Percentiles rank a stretch among this genome's conserved stretches.
Conservation (phyloP, 1,140 invertebrate species). For the Calosoma granatense region DNA sequence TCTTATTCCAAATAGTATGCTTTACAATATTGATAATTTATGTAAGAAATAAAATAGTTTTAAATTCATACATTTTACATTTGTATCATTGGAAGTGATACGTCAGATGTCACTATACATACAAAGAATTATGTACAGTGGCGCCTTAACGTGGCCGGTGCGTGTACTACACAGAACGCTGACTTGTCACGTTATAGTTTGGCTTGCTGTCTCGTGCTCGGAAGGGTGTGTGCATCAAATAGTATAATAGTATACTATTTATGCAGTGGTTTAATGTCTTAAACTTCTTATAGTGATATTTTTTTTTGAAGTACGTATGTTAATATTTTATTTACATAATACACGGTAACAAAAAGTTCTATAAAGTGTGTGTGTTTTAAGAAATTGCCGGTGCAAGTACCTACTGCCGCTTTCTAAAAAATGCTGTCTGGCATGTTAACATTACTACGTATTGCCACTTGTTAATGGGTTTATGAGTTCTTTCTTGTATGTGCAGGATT, state of each 20-base stretch:
- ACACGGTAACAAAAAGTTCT: neutral
- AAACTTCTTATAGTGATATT: neutral
- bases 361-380: neutral
- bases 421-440: constrained; percentile 2
- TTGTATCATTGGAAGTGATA: no score
- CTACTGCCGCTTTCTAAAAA: neutral
- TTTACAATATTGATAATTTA: no score
- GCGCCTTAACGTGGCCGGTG: no score
- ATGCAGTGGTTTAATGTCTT: constrained; percentile 4
- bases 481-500: neutral
- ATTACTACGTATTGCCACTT: neutral
- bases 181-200: constrained; percentile 4
- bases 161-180: no score
- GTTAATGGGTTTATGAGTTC: constrained; percentile 3
- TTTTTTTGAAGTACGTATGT: constrained; percentile 1
- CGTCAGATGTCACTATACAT: no score
- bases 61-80: no score
- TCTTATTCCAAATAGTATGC: no score
- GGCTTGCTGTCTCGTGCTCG: constrained; percentile 4
- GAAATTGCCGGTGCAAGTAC: neutral
- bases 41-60: no score
- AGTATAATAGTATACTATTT: neutral
- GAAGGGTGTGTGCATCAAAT: constrained; percentile 1
- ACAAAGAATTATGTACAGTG: no score
- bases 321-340: neutral